These are phyloP conservation scores for Sylvia atricapilla DNA, from an alignment of 2,113 vertebrate species.

Conservation along the genomic window DNA sequence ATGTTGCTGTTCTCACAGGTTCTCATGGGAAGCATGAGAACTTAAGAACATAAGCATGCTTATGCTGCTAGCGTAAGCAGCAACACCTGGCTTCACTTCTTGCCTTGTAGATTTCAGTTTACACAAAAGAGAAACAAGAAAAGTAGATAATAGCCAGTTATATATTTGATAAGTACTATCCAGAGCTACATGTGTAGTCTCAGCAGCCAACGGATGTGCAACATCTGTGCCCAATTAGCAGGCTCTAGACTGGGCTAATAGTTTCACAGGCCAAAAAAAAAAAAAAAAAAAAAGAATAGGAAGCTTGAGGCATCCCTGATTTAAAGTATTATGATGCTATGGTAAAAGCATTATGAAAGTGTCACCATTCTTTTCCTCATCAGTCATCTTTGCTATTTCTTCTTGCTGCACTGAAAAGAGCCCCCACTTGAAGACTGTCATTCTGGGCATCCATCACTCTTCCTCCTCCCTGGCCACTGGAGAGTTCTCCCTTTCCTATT, in stretches of 20 bases:
- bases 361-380: neutral
- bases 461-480: neutral
- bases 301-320: neutral
- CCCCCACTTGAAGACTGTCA: accelerated
- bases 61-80: neutral
- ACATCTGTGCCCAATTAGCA: neutral
- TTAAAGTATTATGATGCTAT: neutral
- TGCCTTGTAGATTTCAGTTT: neutral
- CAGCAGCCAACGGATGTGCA: neutral
- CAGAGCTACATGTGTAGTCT: neutral
- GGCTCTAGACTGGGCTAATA: neutral
- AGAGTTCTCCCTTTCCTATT: neutral
- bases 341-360: neutral
- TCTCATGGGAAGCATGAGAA: neutral
- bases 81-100: neutral
- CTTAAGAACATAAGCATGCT: no score
- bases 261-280: neutral
- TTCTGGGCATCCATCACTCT: neutral
- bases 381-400: neutral
- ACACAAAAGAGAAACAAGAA: neutral
- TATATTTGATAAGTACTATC: neutral
- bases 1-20: neutral
- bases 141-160: neutral
- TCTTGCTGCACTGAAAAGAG: neutral
- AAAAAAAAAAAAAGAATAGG: neutral